Percentiles rank a stretch among this genome's conserved stretches.
Conservation (phyloP, 2,797 vertebrate genomes). For the Chrysocyon brachyurus region DNA sequence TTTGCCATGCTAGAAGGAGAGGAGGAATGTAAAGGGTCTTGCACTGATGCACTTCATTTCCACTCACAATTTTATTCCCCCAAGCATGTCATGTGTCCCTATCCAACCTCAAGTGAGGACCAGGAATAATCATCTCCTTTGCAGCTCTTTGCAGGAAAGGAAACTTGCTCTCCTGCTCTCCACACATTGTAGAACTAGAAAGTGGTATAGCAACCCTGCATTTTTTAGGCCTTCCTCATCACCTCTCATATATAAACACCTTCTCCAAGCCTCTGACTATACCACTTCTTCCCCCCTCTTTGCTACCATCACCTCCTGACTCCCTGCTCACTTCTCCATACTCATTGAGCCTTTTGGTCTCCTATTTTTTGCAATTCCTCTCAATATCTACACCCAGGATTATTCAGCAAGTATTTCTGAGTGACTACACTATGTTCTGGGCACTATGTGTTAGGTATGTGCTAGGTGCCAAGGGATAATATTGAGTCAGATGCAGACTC, state of each 20-base stretch:
- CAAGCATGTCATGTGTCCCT: neutral
- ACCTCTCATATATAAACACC: neutral
- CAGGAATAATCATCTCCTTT: neutral
- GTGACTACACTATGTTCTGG: neutral
- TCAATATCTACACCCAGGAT: neutral
- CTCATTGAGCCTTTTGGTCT: neutral
- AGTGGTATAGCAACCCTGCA: neutral
- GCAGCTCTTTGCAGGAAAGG: neutral
- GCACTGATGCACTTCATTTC: neutral
- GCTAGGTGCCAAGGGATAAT: neutral
- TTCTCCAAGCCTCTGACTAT: neutral
- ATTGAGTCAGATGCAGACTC: neutral
- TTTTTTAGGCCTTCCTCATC: neutral
- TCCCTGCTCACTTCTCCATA: neutral
- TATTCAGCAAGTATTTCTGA: neutral
- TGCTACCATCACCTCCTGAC: neutral
- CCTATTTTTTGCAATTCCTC: neutral
- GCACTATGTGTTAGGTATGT: too few species aligned
- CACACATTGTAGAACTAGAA: neutral
- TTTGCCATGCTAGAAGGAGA: neutral
- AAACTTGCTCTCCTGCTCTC: neutral
- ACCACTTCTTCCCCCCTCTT: neutral
- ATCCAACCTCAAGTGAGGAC: neutral
- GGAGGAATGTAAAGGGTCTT: neutral
- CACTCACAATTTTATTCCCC: neutral